Percentiles rank a stretch among this genome's conserved stretches.
Conservation (phyloP, 2,797 vertebrate species). For the Typhlichthys subterraneus region DNA sequence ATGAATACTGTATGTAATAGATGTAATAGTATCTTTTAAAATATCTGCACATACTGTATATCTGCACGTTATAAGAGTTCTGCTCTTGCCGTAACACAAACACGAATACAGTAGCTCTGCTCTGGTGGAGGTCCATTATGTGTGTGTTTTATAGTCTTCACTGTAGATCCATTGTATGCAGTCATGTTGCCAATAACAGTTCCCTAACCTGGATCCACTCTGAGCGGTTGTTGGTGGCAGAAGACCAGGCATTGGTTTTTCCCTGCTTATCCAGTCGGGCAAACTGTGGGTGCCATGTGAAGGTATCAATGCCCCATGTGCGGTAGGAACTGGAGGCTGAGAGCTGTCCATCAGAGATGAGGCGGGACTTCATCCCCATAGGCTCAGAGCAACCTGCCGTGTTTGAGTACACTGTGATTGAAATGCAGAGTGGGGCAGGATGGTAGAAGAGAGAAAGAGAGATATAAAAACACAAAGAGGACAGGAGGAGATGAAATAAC, state of each 20-base stretch:
- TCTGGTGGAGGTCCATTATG: too few species aligned
- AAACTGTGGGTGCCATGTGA: conserved; percentile 89
- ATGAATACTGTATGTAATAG: too few species aligned
- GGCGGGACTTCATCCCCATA: conserved; percentile 89
- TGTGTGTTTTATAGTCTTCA: background rate
- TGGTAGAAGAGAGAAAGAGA: conserved; percentile 22
- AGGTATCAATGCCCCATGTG: conserved; percentile 91
- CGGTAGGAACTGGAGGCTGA: conserved; percentile 88
- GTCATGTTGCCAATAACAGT: background rate
- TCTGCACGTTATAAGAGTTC: too few species aligned
- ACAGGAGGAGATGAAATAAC: conserved; percentile 3
- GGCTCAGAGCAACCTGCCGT: conserved; percentile 89
- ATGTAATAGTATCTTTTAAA: too few species aligned
- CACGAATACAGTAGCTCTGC: too few species aligned
- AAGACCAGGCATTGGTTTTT: conserved; percentile 95
- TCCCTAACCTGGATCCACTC: conserved; percentile 93
- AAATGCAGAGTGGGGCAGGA: conserved; percentile 52
- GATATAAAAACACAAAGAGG: conserved; percentile 14
- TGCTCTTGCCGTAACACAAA: too few species aligned
- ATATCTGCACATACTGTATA: too few species aligned
- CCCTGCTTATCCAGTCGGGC: conserved; percentile 91
- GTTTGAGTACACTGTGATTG: conserved; percentile 85
- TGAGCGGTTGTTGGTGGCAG: conserved; percentile 75
- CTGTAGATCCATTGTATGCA: background rate
- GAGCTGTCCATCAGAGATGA: conserved; percentile 86